Evolutionary conservation across 2,888 invertebrate genomes (phyloP), one percentile per base, ranked within the genome.

Genomic region (Amblyjoppa proteus): DNA sequence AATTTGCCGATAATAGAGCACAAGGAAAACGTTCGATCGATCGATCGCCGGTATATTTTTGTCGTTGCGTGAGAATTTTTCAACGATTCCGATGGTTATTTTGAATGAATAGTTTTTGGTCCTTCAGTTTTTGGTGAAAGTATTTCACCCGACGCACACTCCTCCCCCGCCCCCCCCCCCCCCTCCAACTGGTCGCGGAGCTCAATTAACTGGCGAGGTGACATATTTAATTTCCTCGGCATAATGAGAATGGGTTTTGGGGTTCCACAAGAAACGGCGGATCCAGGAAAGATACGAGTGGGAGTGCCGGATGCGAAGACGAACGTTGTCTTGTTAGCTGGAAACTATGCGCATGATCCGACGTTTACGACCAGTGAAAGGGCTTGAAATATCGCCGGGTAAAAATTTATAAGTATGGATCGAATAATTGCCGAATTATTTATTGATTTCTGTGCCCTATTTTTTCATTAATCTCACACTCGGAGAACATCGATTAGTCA

Each of bases 191-290:
- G 49, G 58, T 66, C 61, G 69, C 13, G 86, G 87, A 88, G 85
- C 91, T 90, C 91, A 91, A 91, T 92, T 91, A 92, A 91, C 89
- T 89, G 91, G 91, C 89, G 89, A 90, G 89, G 90, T 90, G 92
- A 92, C 92, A 92, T 91, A 92, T 93, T 93, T 92, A 93, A 93
- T 93, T 93, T 93, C 92, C 92, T 91, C 81, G 88, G 90, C 91
- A 92, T 92, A 92, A 93, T 92, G 93, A 91, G 90, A 92, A 92
- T 92, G 91, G 91, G 86, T 90, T 88, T 90, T 90, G 90, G 88
- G 88, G 88, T 81, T 70, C 84, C 64, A 83, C 74, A 56, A 70
- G 81, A 80, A 84, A 86, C 84, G 85, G 34, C 64, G 31, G 64
- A 64, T 34, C 34, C 64, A 20, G 88, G 84, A 87, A 89, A 91